Base-by-base conservation (phyloP, 2,888 invertebrate genomes). In the Phlogophora meticulosa region DNA sequence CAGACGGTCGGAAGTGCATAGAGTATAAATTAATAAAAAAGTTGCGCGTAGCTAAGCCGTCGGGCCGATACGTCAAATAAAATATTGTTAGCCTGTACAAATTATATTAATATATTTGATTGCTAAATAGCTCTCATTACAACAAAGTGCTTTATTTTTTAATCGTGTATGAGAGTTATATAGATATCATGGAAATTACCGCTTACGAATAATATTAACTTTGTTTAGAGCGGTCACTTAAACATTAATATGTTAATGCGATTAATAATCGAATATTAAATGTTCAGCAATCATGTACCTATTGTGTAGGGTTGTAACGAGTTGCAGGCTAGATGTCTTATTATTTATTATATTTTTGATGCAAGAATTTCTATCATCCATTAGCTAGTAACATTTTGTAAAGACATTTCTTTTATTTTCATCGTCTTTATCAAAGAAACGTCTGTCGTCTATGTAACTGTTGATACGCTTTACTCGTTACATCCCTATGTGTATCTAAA, bases 81-180 rank as follows among this genome's bases (percentile, higher is more conserved):
- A 80, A 86, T 80, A 81, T 77, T 82, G 74, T 90, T 90, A 89
- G 91, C 88, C 88, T 91, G 90, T 92, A 91, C 90, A 92, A 92
- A 92, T 88, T 88, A 88, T 89, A 90, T 89, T 90, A 88, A 90
- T 90, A 90, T 91, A 91, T 90, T 90, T 87, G 86, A 88, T 87
- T 82, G 89, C 89, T 87, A 87, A 84, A 82, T 89, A 88, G 88
- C 90, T 91, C 91, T 91, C 90, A 84, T 87, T 83, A 87, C 85
- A 87, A 87, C 80, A 86, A 91, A 91, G 90, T 90, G 91, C 90
- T 90, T 92, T 91, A 92, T 92, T 91, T 82, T 92, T 91, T 88
- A 84, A 87, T 83, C 65, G 80, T 80, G 81, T 82, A 84, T 88
- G 90, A 89, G 90, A 90, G 89, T 88, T 87, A 78, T 82, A 82